Evolutionary conservation across 2,888 invertebrate genomes (phyloP).

Genomic region (Acanthosepion lycidas): DNA sequence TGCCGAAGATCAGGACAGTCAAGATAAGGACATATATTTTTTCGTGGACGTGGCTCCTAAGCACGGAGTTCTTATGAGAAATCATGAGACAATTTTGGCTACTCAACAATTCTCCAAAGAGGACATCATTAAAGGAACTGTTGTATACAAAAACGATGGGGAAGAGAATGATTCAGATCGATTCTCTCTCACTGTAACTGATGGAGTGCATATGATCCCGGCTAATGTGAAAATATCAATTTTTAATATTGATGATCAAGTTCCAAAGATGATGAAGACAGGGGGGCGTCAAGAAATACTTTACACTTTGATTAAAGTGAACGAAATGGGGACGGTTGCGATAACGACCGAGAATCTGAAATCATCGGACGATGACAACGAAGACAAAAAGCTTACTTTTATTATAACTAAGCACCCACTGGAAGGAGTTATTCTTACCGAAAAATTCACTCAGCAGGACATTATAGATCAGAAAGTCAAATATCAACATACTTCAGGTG

Average conservation of each 20-base stretch:
- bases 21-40: constrained; percentile 62
- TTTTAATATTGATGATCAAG: constrained; percentile 69
- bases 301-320: constrained; percentile 62
- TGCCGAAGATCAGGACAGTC: constrained; percentile 72
- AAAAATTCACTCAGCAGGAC: constrained; percentile 71
- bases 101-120: constrained; percentile 67
- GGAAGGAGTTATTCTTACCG: constrained; percentile 61
- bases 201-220: constrained; percentile 73
- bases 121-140: constrained; percentile 66
- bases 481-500: constrained; percentile 71
- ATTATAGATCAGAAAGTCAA: constrained; percentile 62
- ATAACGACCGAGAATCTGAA: constrained; percentile 63
- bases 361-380: constrained; percentile 69
- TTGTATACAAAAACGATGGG: constrained; percentile 69
- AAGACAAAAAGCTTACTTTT: constrained; percentile 67
- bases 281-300: constrained; percentile 58
- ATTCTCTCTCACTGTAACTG: constrained; percentile 71
- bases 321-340: constrained; percentile 63
- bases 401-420: constrained; percentile 64
- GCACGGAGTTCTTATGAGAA: constrained; percentile 67
- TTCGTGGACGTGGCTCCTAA: constrained; percentile 64
- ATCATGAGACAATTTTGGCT: constrained; percentile 57
- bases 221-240: constrained; percentile 67
- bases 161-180: constrained; percentile 67
- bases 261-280: constrained; percentile 61